Percentiles rank a stretch among this genome's conserved stretches.
Evolutionary conservation across 1,140 invertebrate species (phyloP).

Genomic region (Papilio aristodemus): DNA sequence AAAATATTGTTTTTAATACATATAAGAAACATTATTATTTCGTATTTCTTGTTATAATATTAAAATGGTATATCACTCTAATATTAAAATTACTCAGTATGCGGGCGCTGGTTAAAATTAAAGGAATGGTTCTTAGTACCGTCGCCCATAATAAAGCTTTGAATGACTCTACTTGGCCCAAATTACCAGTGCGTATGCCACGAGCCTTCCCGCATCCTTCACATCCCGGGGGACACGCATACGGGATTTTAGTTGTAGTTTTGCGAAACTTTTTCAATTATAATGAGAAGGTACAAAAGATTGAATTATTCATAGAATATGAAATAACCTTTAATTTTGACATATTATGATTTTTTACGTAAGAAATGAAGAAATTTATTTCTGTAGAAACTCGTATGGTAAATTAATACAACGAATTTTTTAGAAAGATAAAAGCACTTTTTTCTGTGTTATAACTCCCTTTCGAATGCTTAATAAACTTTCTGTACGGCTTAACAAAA

Average conservation of each 20-base stretch:
- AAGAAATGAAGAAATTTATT: background rate
- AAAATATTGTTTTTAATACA: too few relatives aligned
- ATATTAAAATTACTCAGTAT: constrained; percentile 44
- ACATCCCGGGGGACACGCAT: constrained; percentile 21
- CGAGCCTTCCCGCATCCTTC: constrained; percentile 65
- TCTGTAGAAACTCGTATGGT: too few relatives aligned
- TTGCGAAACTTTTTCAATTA: constrained; percentile 9
- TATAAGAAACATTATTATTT: too few relatives aligned
- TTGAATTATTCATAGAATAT: background rate
- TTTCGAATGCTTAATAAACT: too few relatives aligned
- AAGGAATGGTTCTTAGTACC: constrained; percentile 69
- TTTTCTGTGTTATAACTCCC: too few relatives aligned
- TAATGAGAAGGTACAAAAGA: background rate
- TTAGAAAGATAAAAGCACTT: too few relatives aligned
- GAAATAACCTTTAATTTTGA: background rate
- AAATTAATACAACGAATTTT: too few relatives aligned
- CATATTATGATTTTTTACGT: background rate
- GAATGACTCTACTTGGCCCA: constrained; percentile 69
- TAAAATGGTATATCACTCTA: background rate
- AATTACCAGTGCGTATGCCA: constrained; percentile 66
- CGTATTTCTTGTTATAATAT: background rate
- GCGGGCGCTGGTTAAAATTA: constrained; percentile 55
- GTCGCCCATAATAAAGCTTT: constrained; percentile 58
- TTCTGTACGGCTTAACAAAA: background rate
- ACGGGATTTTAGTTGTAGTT: constrained; percentile 11